Percentiles rank a stretch among this genome's conserved stretches.
Conservation (phyloP, 1,140 invertebrate genomes). For the Cephus cinctus region DNA sequence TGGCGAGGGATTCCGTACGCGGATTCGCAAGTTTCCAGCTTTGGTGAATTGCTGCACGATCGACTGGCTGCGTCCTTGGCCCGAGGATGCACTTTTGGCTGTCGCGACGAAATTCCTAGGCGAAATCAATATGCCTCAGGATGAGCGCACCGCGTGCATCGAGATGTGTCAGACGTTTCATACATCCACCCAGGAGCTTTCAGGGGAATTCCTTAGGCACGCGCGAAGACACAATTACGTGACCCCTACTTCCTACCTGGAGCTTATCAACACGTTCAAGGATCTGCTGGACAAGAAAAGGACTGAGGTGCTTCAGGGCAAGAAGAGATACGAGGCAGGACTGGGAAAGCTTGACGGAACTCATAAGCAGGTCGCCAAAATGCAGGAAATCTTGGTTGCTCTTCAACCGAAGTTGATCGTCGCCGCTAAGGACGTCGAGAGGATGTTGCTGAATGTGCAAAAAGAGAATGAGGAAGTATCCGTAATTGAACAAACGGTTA, state of each 20-base stretch:
- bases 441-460: constrained; percentile 75
- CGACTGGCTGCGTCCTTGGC: constrained; percentile 96
- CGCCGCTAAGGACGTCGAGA: constrained; percentile 80
- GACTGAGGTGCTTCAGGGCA: constrained; percentile 62
- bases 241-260: constrained; percentile 91
- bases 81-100: constrained; percentile 90
- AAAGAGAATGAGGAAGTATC: constrained; percentile 82
- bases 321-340: constrained; percentile 80
- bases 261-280: constrained; percentile 89
- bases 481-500: constrained; percentile 67
- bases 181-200: constrained; percentile 77
- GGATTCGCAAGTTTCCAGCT: constrained; percentile 89
- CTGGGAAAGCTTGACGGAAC: constrained; percentile 84
- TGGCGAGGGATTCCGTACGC: constrained; percentile 77
- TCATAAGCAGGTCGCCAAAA: constrained; percentile 77
- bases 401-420: constrained; percentile 86
- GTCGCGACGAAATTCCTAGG: constrained; percentile 86
- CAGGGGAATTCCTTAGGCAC: constrained; percentile 68
- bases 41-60: constrained; percentile 96
- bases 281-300: constrained; percentile 74
- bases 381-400: constrained; percentile 82
- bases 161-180: constrained; percentile 91
- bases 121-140: constrained; percentile 73
- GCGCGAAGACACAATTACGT: constrained; percentile 83
- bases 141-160: constrained; percentile 71